Base-by-base conservation (phyloP, 2,113 vertebrate genomes). In the Melanotaenia duboulayi region DNA sequence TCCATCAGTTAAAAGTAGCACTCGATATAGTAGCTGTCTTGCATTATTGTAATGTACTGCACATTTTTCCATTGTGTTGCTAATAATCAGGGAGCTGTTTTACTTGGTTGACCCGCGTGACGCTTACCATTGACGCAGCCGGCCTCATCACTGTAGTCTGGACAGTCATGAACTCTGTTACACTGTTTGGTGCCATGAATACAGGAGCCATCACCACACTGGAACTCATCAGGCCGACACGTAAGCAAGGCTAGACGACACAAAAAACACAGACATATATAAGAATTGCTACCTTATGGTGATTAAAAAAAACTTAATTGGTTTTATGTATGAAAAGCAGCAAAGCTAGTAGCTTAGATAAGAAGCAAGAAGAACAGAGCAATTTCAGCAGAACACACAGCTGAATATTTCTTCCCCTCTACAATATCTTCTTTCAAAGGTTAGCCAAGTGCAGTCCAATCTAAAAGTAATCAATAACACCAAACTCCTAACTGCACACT, bases 181-280 rank as follows among this genome's bases (percentile, higher is more conserved):
- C 98, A 99, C 91, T 96, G 97, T 85, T 96, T 98, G 80, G 93
- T 90, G 32, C 95, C 95, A 0, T 95, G 95, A 83, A 99, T 95
- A 32, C 98, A 99, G 69, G 95, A 95, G 19, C 97, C 97, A 11
- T 99, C 95, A 0, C 96, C 95, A 46, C 98, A 99, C 88, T 95
- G 97, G 91, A 99, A 99, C 83, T 99, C 96, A 70, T 99, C 96
- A 0, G 95, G 97, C 16, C 79, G 93, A 84, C 97, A 99, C 12
- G 97, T 96, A 60, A 96, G 94, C 82, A 96, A 76, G 19, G 95
- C 96, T 97, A 90, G 2, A 17, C 59, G 11, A 87, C 32, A 84
- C 22, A 66, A 65, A 67, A 23, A 28, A 61, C 4, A 78, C 28
- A n/a, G 6, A 56, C 4, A 24, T 4, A 44, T 48, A 56, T n/a